These are phyloP conservation scores for Meloidogyne chitwoodi DNA, from an alignment of 1,140 invertebrate species.

Conservation along the genomic window DNA sequence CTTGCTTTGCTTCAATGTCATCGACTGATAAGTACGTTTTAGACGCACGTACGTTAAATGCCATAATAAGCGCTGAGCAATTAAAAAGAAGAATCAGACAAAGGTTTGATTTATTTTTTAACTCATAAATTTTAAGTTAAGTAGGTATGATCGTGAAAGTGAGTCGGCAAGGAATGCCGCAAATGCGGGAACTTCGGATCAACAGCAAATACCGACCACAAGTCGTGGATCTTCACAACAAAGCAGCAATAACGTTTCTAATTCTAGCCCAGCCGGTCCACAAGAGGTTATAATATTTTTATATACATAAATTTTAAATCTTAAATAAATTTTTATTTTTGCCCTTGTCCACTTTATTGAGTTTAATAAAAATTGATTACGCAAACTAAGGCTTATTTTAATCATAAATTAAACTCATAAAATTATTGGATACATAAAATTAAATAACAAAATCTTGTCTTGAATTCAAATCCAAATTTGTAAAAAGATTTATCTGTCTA, in stretches of 20 bases:
- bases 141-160: background rate
- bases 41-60: background rate
- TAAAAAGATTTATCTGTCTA: too few species aligned
- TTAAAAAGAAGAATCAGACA: constrained; percentile 3
- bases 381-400: too few species aligned
- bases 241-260: background rate
- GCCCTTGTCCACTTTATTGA: too few species aligned
- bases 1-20: background rate
- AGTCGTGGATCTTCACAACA: background rate
- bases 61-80: background rate
- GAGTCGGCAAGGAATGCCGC: background rate
- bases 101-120: background rate
- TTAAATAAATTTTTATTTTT: too few species aligned
- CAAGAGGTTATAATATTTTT: background rate
- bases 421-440: too few species aligned
- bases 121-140: background rate
- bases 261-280: background rate
- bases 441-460: too few species aligned
- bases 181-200: background rate
- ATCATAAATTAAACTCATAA: too few species aligned
- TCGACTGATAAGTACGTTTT: background rate
- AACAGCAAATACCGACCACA: background rate
- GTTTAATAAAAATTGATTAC: too few species aligned
- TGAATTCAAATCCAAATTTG: too few species aligned
- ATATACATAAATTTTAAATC: too few species aligned